phyloP scores from a whole-genome alignment of 1,140 invertebrate species.

The Zaprionus ghesquierei region DNA sequence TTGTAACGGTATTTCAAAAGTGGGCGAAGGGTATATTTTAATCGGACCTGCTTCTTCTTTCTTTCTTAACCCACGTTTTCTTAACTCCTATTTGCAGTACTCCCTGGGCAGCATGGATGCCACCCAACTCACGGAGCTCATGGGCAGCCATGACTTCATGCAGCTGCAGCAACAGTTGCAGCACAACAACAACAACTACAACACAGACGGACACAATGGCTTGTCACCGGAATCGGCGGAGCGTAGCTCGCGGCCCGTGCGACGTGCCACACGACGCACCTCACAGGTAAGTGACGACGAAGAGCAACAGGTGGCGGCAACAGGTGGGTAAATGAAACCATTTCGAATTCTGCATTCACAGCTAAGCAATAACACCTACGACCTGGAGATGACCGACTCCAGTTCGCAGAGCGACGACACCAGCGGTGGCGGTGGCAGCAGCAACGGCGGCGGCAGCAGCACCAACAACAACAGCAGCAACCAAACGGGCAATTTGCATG shows the following conservation, averaged over 20 bases:
- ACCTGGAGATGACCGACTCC: conserved; percentile 82
- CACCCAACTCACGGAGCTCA: conserved; percentile 71
- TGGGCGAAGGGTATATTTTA: too few species aligned
- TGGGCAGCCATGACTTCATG: conserved; percentile 72
- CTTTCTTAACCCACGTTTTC: not conserved
- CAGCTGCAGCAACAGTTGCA: conserved; percentile 69
- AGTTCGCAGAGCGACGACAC: conserved; percentile 82
- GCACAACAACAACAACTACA: conserved; percentile 74
- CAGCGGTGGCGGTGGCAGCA: conserved; percentile 80
- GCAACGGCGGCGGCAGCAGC: conserved; percentile 76
- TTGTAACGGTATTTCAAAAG: too few species aligned
- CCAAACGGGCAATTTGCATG: conserved; percentile 20
- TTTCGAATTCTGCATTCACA: conserved; percentile 26
- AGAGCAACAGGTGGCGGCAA: not conserved
- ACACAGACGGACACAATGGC: conserved; percentile 69
- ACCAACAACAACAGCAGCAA: conserved; percentile 58
- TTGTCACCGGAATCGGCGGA: conserved; percentile 65
- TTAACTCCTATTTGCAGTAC: not conserved
- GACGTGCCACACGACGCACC: conserved; percentile 70
- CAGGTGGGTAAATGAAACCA: not conserved
- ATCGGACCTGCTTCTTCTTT: too few species aligned
- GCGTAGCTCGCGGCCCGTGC: conserved; percentile 59
- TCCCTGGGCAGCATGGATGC: conserved; percentile 55
- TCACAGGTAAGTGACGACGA: conserved; percentile 61
- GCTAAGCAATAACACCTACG: conserved; percentile 81